Conservation (phyloP, 2,888 invertebrate species). For the Atrina japonica region DNA sequence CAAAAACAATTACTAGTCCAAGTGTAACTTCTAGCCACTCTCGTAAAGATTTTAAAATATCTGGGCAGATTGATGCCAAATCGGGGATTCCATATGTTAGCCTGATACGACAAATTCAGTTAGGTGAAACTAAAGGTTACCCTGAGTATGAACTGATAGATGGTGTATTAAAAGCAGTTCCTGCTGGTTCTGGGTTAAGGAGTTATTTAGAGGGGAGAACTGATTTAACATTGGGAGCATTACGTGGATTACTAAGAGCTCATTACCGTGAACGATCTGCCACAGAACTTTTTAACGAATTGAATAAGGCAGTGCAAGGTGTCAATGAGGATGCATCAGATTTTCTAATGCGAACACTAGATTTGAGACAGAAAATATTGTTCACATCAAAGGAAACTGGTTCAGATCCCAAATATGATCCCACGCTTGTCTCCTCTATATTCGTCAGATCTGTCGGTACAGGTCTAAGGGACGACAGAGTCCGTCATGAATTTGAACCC, state of each 20-base stretch:
- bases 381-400: slow-evolving; percentile 2
- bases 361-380: slow-evolving; percentile 11
- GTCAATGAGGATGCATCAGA: slow-evolving; percentile 25
- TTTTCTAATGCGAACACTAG: slow-evolving; percentile 22
- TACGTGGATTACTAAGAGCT: slow-evolving; percentile 23
- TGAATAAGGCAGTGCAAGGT: too few species aligned
- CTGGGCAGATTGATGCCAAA: not conserved
- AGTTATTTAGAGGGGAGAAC: slow-evolving; percentile 22
- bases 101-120: slow-evolving; percentile 5
- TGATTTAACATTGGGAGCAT: slow-evolving; percentile 13
- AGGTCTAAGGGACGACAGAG: slow-evolving; percentile 31
- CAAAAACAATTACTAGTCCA: not conserved
- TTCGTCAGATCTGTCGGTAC: slow-evolving; percentile 30
- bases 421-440: slow-evolving; percentile 3
- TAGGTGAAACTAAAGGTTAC: not conserved
- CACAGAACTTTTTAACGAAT: too few species aligned
- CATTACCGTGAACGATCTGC: slow-evolving; percentile 27
- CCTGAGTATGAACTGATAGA: not conserved
- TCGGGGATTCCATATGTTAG: not conserved
- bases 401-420: not conserved
- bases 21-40: too few species aligned
- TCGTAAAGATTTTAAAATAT: slow-evolving; percentile 15
- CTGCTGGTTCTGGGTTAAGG: not conserved
- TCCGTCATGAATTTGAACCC: slow-evolving; percentile 21
- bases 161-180: slow-evolving; percentile 2